Conservation (phyloP, 2,113 vertebrate genomes). For the Orthonyx spaldingii region DNA sequence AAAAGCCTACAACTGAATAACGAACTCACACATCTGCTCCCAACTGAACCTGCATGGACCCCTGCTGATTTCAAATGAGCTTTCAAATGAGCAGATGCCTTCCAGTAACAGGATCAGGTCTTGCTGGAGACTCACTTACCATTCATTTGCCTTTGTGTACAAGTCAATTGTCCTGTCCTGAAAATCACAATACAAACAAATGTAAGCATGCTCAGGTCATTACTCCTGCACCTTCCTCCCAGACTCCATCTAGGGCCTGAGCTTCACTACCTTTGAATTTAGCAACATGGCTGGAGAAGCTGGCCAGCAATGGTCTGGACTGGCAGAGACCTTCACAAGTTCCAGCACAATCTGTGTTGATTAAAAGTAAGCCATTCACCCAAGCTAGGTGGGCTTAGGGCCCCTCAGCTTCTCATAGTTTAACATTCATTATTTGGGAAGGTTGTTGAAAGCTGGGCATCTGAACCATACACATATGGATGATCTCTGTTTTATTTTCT, state of each 20-base stretch:
- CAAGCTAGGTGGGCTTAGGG: neutral
- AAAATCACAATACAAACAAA: conserved; percentile 38
- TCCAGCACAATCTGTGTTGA: neutral
- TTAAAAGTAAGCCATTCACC: neutral
- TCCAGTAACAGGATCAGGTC: neutral
- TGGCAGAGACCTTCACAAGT: neutral
- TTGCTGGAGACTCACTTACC: conserved; percentile 67
- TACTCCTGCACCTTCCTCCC: neutral
- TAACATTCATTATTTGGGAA: neutral
- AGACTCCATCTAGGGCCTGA: neutral
- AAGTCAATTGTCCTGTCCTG: conserved; percentile 74
- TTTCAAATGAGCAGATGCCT: neutral
- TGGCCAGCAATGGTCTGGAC: neutral
- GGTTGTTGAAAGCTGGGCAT: neutral
- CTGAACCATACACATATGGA: neutral
- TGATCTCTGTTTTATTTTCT: neutral
- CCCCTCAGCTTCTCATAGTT: neutral
- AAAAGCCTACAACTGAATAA: neutral
- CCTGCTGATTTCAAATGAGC: neutral
- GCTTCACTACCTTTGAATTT: neutral
- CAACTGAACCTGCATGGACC: neutral
- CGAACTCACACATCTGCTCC: neutral
- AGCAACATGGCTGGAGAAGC: rapidly evolving
- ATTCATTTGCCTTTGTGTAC: conserved; percentile 69
- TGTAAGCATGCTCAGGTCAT: neutral